Evolutionary conservation across 2,113 vertebrate species (phyloP), one percentile per base, ranked within the genome.

Genomic region (Cyprinodon tularosa): DNA sequence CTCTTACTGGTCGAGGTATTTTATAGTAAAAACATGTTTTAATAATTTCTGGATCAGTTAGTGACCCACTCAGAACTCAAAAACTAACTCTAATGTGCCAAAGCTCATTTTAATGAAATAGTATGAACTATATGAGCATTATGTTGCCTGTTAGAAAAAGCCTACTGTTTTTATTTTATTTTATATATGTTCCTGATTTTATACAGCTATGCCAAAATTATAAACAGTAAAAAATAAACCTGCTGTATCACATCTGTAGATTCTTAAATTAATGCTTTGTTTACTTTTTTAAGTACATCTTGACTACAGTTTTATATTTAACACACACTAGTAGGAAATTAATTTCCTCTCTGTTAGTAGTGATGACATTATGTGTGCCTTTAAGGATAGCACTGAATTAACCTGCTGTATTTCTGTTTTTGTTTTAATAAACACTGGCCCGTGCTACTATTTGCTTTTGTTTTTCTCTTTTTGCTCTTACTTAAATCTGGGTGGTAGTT

Each of bases 371-470:
- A 66, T 47, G 38, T 78, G 81, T 87, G 81, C 86, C 85, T 90
- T 29, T 57, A 83, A 44, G 72, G 69, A 68, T 36, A 6, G 66
- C 66, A 76, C 71, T 45, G 12, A 75, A 77, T 72, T 2, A 72
- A 76, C 69, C 81, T 90, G 69, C 89, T 93, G 89, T 86, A 84
- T 84, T 83, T 81, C 68, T 87, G 79, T 86, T 65, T 80, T 20
- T 17, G 48, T 79, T 85, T 83, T 57, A 91, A 90, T 91, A 93
- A 92, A 91, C 74, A 68, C 8, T 11, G 38, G 45, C 67, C 67
- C 66, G 72, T 48, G 69, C 39, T 6, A 62, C 8, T n/a, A 15
- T 40, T 39, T 48, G 39, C n/a, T 20, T 74, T 29, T 65, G 36
- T 20, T 68, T 76, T 79, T 77, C 62, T 5, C 71, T 15, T 62